Percentiles rank a stretch among this genome's conserved stretches.
Conservation (phyloP, 2,888 invertebrate species). For the Hemicrepidius hirtus region DNA sequence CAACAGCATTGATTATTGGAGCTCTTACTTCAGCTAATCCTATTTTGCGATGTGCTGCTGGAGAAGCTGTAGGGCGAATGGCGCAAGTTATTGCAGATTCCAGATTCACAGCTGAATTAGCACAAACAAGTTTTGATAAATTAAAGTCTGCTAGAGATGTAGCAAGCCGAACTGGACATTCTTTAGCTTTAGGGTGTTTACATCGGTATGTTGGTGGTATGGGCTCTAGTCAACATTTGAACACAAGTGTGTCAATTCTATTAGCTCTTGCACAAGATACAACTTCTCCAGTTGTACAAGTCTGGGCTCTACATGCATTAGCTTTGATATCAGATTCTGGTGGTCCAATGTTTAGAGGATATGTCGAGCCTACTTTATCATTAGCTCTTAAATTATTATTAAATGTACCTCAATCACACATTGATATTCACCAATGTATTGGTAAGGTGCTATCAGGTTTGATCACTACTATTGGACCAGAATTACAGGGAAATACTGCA, state of each 20-base stretch:
- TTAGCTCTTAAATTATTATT: conserved; percentile 92
- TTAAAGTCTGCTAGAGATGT: conserved; percentile 91
- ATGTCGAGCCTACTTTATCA: conserved; percentile 95
- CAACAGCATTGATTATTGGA: conserved; percentile 85
- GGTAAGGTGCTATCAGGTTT: conserved; percentile 95
- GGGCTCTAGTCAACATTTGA: conserved; percentile 95
- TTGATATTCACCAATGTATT: conserved; percentile 94
- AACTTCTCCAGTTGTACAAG: conserved; percentile 95
- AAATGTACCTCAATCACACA: conserved; percentile 91
- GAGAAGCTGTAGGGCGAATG: conserved; percentile 95
- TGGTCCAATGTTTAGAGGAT: conserved; percentile 98
- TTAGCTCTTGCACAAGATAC: conserved; percentile 95
- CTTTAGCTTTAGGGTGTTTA: conserved; percentile 95
- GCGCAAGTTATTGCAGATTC: conserved; percentile 92
- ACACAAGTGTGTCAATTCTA: conserved; percentile 95
- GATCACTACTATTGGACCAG: conserved; percentile 98
- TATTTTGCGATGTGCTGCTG: conserved; percentile 93
- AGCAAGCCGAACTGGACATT: conserved; percentile 89
- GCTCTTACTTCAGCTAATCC: conserved; percentile 85
- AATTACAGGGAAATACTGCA: conserved; percentile 90
- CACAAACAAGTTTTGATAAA: conserved; percentile 92
- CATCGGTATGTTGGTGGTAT: conserved; percentile 97
- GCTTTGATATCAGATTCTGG: conserved; percentile 97
- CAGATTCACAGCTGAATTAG: conserved; percentile 90
- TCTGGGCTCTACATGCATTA: conserved; percentile 97